Evolutionary conservation across 64 coral and sea anemone species (phyloP), one percentile per base, ranked within the genome.

Genomic region (Dendronephthya gigantea): DNA sequence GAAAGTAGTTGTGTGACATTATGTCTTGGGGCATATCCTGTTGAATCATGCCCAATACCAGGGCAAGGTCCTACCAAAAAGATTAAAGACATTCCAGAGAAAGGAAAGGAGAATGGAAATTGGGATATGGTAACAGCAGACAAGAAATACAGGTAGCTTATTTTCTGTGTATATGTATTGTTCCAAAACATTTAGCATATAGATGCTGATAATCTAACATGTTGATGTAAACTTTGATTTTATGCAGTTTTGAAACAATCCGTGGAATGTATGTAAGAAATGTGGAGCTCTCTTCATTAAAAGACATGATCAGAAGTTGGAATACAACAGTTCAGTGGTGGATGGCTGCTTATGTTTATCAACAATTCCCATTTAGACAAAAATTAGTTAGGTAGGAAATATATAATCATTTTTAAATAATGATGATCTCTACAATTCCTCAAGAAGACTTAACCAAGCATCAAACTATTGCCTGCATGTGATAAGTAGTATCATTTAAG

Each of bases 1-100:
- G 72, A 79, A 22, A 79, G 72, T 79, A 79, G 72, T 79, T 79
- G 72, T 79, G 36, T 79, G 72, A 79, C 72, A 79, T 79, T 79
- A 39, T 79, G 72, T 35, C 36, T 79, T 37, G 72, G 72, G 15
- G 72, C 72, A 16, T 79, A 79, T 79, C 72, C 72, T 79, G 72
- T 79, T 34, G 72, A 79, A 35, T 37, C 32, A 9, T 79, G 32
- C 15, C 72, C 72, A 19, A 79, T 35, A 79, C 72, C 72, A 16
- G 72, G 72, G 3, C 72, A 79, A 39, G 72, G 72, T 37, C 72
- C 72, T 11, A 79, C 19, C 32, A 79, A 79, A 16, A 33, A 33
- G 15, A 39, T 13, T 34, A 33, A 75, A 8, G 34, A 15, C 19
- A 36, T 0, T 36, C 6, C 30, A 79, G 27, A 39, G 30, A 39